Base-by-base conservation (phyloP, 2,797 vertebrate species). In the Melanogrammus aeglefinus region DNA sequence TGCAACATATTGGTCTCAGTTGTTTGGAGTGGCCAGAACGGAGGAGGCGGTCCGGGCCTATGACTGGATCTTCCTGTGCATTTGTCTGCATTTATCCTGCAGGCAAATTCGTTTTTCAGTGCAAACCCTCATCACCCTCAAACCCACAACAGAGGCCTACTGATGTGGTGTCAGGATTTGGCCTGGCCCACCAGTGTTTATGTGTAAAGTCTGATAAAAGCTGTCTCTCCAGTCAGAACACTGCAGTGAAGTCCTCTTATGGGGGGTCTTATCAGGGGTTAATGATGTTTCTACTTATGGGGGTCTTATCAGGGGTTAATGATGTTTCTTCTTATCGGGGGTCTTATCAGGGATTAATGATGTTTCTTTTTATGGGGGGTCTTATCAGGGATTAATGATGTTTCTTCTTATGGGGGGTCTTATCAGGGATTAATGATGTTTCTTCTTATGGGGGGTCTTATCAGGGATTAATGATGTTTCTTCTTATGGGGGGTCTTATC, bases 111-210 rank as follows among this genome's bases (percentile, higher is more conserved):
- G 85, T 87, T 89, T 88, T 80, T 87, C 79, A 86, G 73, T 70
- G 79, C 13, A 79, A 76, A 85, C 86, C 84, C 66, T 85, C 76
- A 24, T 87, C 12, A 41, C 39, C 39, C 41, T 44, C 41, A 44
- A 44, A 44, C 41, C 44, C 14, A 78, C 82, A 87, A 79, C 89
- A 91, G 87, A 90, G 87, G 90, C 86, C 85, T 72, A 82, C 75
- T 44, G 78, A 81, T 14, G 24, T 80, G 51, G 86, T 86, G 83
- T 90, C 87, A 79, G 79, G 76, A 90, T 90, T 87, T 88, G 85
- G 83, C 82, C 74, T 84, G 76, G 38, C 78, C 88, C 76, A 18
- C 85, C 86, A 89, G 88, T 88, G 85, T 82, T 86, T 90, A 75
- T 47, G 72, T 83, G 82, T 89, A 44, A 89, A 89, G 87, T 5